Evolutionary conservation across 1,140 invertebrate species (phyloP), one percentile per base, ranked within the genome.

Genomic region (Pseudomyrmex concolor): DNA sequence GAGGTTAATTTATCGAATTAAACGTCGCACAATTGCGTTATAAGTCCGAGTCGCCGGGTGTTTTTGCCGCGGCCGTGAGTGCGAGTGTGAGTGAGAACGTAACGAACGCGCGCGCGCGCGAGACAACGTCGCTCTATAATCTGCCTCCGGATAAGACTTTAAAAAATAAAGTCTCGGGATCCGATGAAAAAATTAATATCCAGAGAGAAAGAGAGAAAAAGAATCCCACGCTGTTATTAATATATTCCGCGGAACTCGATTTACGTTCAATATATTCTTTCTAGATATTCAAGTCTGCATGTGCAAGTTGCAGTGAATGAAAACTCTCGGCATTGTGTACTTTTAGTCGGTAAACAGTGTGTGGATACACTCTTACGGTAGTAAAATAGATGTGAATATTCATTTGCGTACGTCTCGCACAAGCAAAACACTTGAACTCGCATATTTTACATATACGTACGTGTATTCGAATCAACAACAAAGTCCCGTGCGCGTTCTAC

Each of bases 1-100:
- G 90, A 93, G 92, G 89, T 92, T 94, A 93, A 94, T 93, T 94
- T 91, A 93, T 93, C 89, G 87, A 93, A 93, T 94, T 93, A 93
- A 92, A 86, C 90, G 87, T 90, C 87, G 89, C 89, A 91, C 91
- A 91, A 92, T 93, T 91, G 89, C 89, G 90, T 93, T 93, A 93
- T 84, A 91, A 93, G 91, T 92, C 86, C 85, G 86, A 91, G 90
- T 92, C 86, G 84, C 86, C 70, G 85, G 70, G 87, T 85, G 86
- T 89, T 91, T 91, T 90, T 89, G 83, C 74, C 48, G 64, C 50
- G 57, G 25, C 57, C 51, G 17, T 50, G 43, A 60, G 2, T 15
- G 19, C 63, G n/a, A 15, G 55, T 17, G 80, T 62, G 72, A 17
- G 45, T 60, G 66, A 15, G 15, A 45, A 54, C 59, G 17, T 66